Evolutionary conservation across 2,113 vertebrate species (phyloP).

Genomic region (Antechinus flavipes): DNA sequence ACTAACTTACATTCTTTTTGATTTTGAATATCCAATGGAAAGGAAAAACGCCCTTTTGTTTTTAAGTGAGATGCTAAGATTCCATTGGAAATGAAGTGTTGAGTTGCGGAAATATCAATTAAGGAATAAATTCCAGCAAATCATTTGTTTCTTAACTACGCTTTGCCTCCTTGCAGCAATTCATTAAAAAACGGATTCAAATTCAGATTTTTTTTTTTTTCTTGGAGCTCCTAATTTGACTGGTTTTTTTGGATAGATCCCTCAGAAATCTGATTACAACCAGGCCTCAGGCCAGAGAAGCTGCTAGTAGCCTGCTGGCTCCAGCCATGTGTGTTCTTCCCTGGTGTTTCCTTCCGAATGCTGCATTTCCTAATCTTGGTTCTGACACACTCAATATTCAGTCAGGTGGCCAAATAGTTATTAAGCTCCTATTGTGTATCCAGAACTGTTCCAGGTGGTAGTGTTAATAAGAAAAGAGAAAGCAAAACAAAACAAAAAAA

Average conservation of each 20-base stretch:
- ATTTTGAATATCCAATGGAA: not conserved
- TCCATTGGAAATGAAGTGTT: not conserved
- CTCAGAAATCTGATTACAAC: slow-evolving; percentile 18
- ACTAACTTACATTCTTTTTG: not conserved
- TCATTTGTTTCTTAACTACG: not conserved
- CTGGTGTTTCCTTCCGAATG: slow-evolving; percentile 26
- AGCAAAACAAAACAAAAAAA: not conserved
- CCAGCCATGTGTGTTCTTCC: slow-evolving; percentile 16
- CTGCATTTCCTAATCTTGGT: slow-evolving; percentile 55
- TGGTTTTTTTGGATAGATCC: not conserved
- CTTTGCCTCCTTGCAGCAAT: not conserved
- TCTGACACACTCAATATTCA: not conserved
- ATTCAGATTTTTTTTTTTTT: not conserved
- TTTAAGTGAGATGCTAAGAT: not conserved
- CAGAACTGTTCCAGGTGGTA: slow-evolving; percentile 31
- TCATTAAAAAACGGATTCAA: not conserved
- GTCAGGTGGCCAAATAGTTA: slow-evolving; percentile 38
- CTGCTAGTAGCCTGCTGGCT: slow-evolving; percentile 37
- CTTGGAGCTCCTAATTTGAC: not conserved
- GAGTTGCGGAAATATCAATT: not conserved
- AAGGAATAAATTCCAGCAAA: not conserved
- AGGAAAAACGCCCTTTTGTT: not conserved
- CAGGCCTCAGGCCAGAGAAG: slow-evolving; percentile 49
- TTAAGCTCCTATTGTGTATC: slow-evolving; percentile 25
- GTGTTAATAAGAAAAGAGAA: slow-evolving; percentile 55